These are phyloP conservation scores for Ctenochaetus hawaiiensis DNA, from an alignment of 2,797 vertebrate genomes.

Conservation along the genomic window DNA sequence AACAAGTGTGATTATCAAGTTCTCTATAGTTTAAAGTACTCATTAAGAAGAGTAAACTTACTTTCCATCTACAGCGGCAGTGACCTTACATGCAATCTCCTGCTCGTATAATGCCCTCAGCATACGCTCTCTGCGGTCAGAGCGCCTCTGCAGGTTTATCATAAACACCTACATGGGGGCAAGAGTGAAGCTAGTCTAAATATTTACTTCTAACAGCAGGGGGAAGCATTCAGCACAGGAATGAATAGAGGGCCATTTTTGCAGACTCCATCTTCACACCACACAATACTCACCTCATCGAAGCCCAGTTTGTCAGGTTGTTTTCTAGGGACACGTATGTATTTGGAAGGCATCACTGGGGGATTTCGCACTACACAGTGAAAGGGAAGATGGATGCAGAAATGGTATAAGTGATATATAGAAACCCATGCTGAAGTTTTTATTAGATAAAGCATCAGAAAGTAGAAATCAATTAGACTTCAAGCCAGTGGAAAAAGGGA, in stretches of 20 bases:
- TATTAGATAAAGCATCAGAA: slow-evolving; percentile 35
- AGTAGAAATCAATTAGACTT: slow-evolving; percentile 18
- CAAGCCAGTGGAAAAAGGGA: slow-evolving; percentile 23
- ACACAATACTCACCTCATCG: slow-evolving; percentile 91
- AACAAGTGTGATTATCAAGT: not conserved
- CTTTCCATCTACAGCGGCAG: slow-evolving; percentile 93
- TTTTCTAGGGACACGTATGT: slow-evolving; percentile 87
- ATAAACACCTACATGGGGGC: slow-evolving; percentile 88
- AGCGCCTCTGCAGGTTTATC: slow-evolving; percentile 90
- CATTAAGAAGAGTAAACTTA: slow-evolving; percentile 75
- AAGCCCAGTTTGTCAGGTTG: slow-evolving; percentile 96
- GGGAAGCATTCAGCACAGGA: slow-evolving; percentile 50
- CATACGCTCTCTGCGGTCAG: slow-evolving; percentile 90
- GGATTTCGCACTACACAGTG: slow-evolving; percentile 89
- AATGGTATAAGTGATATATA: slow-evolving; percentile 62
- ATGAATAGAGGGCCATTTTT: slow-evolving; percentile 61
- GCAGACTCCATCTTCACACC: slow-evolving; percentile 73
- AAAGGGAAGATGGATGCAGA: slow-evolving; percentile 77
- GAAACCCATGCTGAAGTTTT: slow-evolving; percentile 49
- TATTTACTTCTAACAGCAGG: slow-evolving; percentile 37
- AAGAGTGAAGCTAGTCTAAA: slow-evolving; percentile 5
- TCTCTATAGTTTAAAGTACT: not conserved
- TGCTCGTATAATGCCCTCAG: slow-evolving; percentile 84
- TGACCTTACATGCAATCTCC: slow-evolving; percentile 86
- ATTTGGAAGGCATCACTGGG: slow-evolving; percentile 90